Evolutionary conservation across 2,797 vertebrate species (phyloP), one percentile per base, ranked within the genome.

Genomic region (Geotrypetes seraphini): DNA sequence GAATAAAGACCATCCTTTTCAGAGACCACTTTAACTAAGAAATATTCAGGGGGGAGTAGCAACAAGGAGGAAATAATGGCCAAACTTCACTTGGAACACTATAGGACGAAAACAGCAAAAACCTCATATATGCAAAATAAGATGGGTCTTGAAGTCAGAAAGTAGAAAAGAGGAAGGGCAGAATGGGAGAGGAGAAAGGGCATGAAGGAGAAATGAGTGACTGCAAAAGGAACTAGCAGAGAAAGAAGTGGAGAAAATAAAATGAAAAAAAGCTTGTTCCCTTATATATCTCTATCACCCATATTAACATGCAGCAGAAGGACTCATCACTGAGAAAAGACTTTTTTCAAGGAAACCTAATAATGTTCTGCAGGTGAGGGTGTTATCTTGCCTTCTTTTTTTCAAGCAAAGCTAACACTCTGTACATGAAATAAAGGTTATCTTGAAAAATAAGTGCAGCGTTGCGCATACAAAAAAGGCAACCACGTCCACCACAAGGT

Each of bases 361-460:
- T 60, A 55, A 60, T 51, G 27, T 59, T 69, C 47, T 43, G 59
- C 44, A 49, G 43, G 36, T 50, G 54, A 71, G 65, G 27, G 17
- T 55, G 30, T 69, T 67, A 45, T 51, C 50, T 64, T 4, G 10
- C 40, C 45, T 50, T 46, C 49, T n/a, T 41, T 48, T 45, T 34
- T 57, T 25, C 43, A 43, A 67, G 38, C 43, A 25, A 56, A 55
- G 43, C 42, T 63, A 53, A 53, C 35, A 59, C 34, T 65, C 51
- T 31, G 22, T 53, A 53, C 50, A 54, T 55, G 47, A 67, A 67
- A 57, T 63, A 57, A 61, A 37, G 42, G 48, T 53, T 67, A 63
- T 59, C 33, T 61, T 57, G 27, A 53, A 66, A 69, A 69, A 60
- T 40, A 56, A 43, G 41, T 0, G 3, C 39, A 40, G 43, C 26